These are phyloP conservation scores for Tyto alba DNA, from an alignment of 2,113 vertebrate genomes.

Conservation along the genomic window DNA sequence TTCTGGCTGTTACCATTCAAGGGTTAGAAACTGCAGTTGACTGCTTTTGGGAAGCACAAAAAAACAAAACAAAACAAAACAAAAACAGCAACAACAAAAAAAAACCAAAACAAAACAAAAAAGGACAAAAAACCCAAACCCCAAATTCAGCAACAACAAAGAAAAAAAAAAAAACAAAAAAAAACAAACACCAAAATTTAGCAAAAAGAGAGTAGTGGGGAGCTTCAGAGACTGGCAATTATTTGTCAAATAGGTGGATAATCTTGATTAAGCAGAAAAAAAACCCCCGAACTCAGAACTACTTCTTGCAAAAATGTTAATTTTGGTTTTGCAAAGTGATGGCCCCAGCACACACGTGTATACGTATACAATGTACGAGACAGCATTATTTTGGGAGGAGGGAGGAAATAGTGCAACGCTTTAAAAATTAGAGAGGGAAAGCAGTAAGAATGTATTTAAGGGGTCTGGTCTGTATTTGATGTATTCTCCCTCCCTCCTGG, in stretches of 20 bases:
- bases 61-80: rapidly evolving
- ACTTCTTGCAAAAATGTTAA: background rate
- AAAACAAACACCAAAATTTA: background rate
- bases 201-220: background rate
- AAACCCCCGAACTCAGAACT: background rate
- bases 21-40: background rate
- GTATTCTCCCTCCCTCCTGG: rapidly evolving
- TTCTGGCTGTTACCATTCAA: background rate
- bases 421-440: background rate
- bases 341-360: rapidly evolving
- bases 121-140: background rate
- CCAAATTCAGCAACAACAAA: no score
- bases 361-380: rapidly evolving
- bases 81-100: background rate
- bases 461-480: background rate
- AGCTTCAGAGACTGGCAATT: background rate
- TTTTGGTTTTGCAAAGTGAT: background rate
- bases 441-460: background rate
- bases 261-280: background rate
- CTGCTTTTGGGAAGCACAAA: background rate
- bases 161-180: no score
- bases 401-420: background rate
- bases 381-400: background rate
- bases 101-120: background rate
- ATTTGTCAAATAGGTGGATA: background rate